Percentiles rank a stretch among this genome's conserved stretches.
phyloP scores from a whole-genome alignment of 2,113 vertebrate species.

The Pachycephala philippinensis region DNA sequence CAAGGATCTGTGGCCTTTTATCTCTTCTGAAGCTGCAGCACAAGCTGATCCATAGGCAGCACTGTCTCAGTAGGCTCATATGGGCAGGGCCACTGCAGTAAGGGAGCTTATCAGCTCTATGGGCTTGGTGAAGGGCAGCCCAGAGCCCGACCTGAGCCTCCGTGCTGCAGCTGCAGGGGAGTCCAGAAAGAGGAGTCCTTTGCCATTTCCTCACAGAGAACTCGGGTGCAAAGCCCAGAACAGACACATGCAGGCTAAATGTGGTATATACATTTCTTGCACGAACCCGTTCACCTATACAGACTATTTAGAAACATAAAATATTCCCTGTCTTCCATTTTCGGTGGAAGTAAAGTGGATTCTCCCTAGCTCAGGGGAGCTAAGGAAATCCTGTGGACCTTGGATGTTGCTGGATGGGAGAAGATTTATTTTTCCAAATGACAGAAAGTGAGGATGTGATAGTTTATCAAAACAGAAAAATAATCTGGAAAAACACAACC shows the following conservation, averaged over 20 bases:
- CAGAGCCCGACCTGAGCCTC: not conserved
- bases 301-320: not conserved
- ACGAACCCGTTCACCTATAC: not conserved
- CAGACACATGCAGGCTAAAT: not conserved
- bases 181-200: not conserved
- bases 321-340: not conserved
- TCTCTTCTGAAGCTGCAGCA: not conserved
- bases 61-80: accelerated
- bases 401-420: not conserved
- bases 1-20: not conserved
- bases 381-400: not conserved
- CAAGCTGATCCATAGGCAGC: not conserved
- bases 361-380: not conserved
- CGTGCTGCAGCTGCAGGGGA: not conserved
- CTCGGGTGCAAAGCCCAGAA: not conserved
- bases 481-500: not conserved
- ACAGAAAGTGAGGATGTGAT: not conserved
- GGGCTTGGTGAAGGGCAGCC: not conserved
- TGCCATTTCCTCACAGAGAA: not conserved
- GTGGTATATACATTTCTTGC: not conserved
- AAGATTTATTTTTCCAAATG: not conserved
- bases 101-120: not conserved
- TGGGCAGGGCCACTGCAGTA: accelerated
- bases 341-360: not conserved
- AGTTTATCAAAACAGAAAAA: not conserved